Base-by-base conservation (phyloP, 2,797 vertebrate species). In the Florisuga fusca region DNA sequence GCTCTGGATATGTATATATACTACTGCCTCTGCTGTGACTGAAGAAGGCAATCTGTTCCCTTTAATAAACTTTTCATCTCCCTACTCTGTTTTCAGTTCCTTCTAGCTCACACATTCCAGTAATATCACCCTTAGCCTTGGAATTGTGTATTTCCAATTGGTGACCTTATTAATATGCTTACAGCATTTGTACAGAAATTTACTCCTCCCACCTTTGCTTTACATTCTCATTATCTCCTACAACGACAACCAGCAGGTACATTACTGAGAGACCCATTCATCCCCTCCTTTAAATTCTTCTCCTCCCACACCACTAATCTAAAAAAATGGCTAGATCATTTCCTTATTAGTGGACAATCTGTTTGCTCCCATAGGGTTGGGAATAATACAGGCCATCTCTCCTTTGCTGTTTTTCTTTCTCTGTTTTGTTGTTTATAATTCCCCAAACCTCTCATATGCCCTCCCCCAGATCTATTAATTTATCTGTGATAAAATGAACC, bases 161-260 rank as follows among this genome's bases (percentile, higher is more conserved):
- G 73, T 96, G 94, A 97, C 94, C 94, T 96, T 96, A 97, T 96
- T 96, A 93, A 96, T 91, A 94, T 62, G 91, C 90, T 93, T 86
- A 75, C 58, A 80, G 90, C 90, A 94, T 94, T 96, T 94, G 85
- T 94, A 83, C 59, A 90, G 89, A 87, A 76, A 89, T 93, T 96
- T 94, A 93, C 93, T 95, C 87, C 92, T 95, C 93, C 92, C 78
- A 96, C 93, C 95, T 94, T 95, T 96, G 92, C 92, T 96, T 95
- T 96, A 95, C 93, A 91, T 95, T 94, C 87, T 91, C 89, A 95
- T 96, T 94, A 96, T 94, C 91, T 95, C 90, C 88, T 87, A 57
- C 89, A 94, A 62, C 0, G 1, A 96, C 75, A 88, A 95, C 27
- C 85, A 96, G 83, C 0, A 4, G 91, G 93, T 89, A 90, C 94